phyloP scores from a whole-genome alignment of 2,113 vertebrate genomes.

The Rhinolophus ferrumequinum region DNA sequence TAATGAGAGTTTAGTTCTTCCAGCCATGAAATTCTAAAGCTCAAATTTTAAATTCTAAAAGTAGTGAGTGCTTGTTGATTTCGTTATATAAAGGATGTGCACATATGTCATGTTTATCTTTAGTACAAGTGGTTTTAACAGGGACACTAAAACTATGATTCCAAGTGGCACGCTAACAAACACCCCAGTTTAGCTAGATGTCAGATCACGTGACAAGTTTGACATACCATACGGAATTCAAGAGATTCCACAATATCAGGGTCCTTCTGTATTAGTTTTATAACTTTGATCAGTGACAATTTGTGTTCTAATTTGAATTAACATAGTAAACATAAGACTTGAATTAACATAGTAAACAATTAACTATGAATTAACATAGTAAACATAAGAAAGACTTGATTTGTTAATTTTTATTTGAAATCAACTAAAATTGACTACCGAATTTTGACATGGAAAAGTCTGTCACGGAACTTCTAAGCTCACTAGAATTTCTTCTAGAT shows the following conservation, averaged over 20 bases:
- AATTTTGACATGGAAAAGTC: not conserved
- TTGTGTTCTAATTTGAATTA: conserved; percentile 13
- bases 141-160: not conserved
- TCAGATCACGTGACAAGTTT: not conserved
- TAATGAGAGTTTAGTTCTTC: not conserved
- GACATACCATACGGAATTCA: not conserved
- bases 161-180: not conserved
- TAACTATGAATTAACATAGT: not conserved
- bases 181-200: not conserved
- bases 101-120: not conserved
- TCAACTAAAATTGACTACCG: not conserved
- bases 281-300: not conserved
- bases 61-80: not conserved
- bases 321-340: not conserved
- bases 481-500: conserved; percentile 86
- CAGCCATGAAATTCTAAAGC: not conserved
- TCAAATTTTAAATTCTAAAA: conserved; percentile 19
- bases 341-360: not conserved
- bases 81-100: not conserved
- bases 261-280: not conserved
- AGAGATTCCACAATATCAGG: not conserved
- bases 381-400: not conserved
- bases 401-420: not conserved
- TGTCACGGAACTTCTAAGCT: not conserved
- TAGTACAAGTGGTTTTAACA: not conserved